These are phyloP conservation scores for Ceratoteleas bidentatus DNA, from an alignment of 1,140 invertebrate genomes.

Conservation along the genomic window DNA sequence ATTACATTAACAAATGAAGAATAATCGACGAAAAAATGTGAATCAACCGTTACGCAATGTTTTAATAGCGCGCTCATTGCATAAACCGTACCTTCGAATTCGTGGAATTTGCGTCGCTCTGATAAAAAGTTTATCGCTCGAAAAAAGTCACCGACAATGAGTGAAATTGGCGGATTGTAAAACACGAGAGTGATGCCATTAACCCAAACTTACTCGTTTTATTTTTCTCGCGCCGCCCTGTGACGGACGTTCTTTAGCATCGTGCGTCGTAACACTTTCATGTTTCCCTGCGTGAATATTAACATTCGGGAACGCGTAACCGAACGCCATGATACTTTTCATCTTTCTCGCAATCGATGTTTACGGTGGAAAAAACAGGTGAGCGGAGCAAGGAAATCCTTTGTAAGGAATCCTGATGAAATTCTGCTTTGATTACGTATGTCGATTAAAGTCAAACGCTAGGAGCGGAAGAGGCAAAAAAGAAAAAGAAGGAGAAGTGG, in stretches of 20 bases:
- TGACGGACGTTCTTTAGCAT: slow-evolving; percentile 49
- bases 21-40: slow-evolving; percentile 21
- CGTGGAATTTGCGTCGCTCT: slow-evolving; percentile 38
- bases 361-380: slow-evolving; percentile 17
- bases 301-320: slow-evolving; percentile 32
- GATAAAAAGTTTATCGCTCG: slow-evolving; percentile 58
- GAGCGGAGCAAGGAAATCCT: slow-evolving; percentile 3
- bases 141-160: slow-evolving; percentile 58
- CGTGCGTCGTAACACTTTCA: slow-evolving; percentile 61
- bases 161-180: slow-evolving; percentile 65
- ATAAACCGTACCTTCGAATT: slow-evolving; percentile 32
- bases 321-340: slow-evolving; percentile 34
- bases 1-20: slow-evolving; percentile 18
- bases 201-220: slow-evolving; percentile 46
- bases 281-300: slow-evolving; percentile 52
- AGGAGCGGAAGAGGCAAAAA: too few species aligned
- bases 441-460: too few species aligned
- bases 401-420: background rate
- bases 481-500: too few species aligned
- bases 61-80: slow-evolving; percentile 32
- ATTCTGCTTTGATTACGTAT: slow-evolving; percentile 11
- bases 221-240: slow-evolving; percentile 44
- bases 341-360: slow-evolving; percentile 32
- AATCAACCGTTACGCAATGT: slow-evolving; percentile 25
- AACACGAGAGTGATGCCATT: slow-evolving; percentile 62